Conservation (phyloP, 2,113 vertebrate species). For the Pyrgilauda ruficollis region DNA sequence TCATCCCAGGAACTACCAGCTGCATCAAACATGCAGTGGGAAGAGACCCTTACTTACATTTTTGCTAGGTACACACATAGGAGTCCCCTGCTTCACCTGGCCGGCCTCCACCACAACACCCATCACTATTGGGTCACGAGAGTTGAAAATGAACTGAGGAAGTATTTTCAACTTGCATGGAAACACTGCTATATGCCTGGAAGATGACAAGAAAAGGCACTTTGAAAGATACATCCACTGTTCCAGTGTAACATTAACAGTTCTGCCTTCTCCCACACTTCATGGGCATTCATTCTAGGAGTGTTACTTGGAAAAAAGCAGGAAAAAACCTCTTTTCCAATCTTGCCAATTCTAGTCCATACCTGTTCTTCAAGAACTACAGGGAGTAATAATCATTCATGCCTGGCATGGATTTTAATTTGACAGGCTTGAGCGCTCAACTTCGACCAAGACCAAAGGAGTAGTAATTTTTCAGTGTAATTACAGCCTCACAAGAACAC, state of each 20-base stretch:
- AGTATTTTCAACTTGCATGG: conserved; percentile 93
- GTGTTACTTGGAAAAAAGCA: neutral
- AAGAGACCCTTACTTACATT: conserved; percentile 78
- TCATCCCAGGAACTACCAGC: neutral
- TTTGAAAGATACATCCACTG: neutral
- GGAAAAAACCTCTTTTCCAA: neutral
- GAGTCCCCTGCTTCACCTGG: conserved; percentile 90
- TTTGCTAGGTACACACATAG: conserved; percentile 93
- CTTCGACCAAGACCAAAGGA: neutral
- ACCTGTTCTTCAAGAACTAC: neutral
- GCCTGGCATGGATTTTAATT: neutral
- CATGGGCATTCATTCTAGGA: neutral
- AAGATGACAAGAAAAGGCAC: neutral
- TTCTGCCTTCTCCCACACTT: neutral
- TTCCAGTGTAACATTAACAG: no score
- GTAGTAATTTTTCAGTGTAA: neutral
- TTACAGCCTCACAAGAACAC: neutral
- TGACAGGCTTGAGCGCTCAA: neutral
- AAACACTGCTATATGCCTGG: conserved; percentile 92
- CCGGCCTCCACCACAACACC: conserved; percentile 90
- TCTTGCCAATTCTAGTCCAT: neutral
- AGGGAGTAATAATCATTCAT: neutral
- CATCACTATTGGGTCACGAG: conserved; percentile 97
- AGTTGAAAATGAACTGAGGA: conserved; percentile 98
- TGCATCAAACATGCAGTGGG: fast-evolving